Percentiles rank a stretch among this genome's conserved stretches.
Evolutionary conservation across 2,113 vertebrate genomes (phyloP).

Genomic region (Accipiter virgatus): DNA sequence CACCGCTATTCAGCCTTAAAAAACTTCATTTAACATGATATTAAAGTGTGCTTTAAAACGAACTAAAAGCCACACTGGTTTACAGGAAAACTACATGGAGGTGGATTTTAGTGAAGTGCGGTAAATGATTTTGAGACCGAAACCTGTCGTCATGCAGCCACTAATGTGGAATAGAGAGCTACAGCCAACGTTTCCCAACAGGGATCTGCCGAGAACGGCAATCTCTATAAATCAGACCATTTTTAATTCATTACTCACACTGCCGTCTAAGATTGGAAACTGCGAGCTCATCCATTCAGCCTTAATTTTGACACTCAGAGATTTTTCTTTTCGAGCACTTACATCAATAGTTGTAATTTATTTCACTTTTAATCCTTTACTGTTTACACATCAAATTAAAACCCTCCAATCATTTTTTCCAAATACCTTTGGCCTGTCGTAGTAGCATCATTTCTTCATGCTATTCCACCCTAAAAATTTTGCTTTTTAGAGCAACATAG

Average conservation of each 20-base stretch:
- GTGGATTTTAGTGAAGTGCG: fast-evolving
- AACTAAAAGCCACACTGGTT: not conserved
- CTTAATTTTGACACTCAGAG: not conserved
- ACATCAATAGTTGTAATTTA: not conserved
- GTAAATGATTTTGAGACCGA: fast-evolving
- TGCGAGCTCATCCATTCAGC: not conserved
- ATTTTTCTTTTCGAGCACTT: not conserved
- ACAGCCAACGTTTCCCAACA: not conserved
- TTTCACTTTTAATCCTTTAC: not conserved
- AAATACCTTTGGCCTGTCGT: not conserved
- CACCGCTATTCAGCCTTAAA: not conserved
- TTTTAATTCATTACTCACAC: not conserved
- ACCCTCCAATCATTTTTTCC: not conserved
- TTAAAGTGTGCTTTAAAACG: not conserved
- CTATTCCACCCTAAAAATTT: not conserved
- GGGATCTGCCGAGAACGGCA: fast-evolving
- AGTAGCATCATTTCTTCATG: not conserved
- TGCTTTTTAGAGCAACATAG: fast-evolving
- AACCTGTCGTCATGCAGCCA: fast-evolving
- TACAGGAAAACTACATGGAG: fast-evolving
- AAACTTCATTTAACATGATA: not conserved
- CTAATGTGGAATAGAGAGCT: not conserved
- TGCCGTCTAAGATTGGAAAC: not conserved
- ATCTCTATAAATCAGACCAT: not conserved
- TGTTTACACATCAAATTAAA: not conserved